Conservation (phyloP, 2,113 vertebrate genomes). For the Zosterops borbonicus region DNA sequence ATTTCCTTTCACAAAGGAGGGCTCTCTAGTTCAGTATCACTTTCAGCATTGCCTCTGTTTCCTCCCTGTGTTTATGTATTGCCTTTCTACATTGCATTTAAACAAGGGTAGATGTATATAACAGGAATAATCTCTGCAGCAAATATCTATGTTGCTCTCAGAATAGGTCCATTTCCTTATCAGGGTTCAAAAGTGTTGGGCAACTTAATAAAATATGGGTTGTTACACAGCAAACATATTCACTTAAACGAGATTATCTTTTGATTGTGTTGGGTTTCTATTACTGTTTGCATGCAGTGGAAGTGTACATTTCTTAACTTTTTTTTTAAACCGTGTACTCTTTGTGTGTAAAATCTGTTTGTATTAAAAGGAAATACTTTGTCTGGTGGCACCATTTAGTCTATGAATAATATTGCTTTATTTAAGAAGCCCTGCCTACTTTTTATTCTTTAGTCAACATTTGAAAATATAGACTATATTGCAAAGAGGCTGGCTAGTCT, state of each 20-base stretch:
- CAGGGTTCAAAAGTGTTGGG: not conserved
- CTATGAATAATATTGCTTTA: not conserved
- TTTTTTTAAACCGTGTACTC: not conserved
- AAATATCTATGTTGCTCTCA: not conserved
- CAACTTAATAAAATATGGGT: slow-evolving; percentile 35
- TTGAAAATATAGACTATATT: not conserved
- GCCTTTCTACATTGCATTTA: slow-evolving; percentile 28
- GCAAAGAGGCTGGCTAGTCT: not conserved
- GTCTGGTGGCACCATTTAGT: not conserved
- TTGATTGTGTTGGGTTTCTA: not conserved
- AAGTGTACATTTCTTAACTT: not conserved
- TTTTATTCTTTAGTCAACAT: not conserved
- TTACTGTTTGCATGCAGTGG: not conserved
- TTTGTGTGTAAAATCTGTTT: not conserved
- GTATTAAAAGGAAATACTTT: not conserved
- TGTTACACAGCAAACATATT: slow-evolving; percentile 27
- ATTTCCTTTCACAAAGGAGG: slow-evolving; percentile 26
- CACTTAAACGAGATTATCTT: slow-evolving; percentile 12
- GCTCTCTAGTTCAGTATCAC: slow-evolving; percentile 1
- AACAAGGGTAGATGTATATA: slow-evolving; percentile 9
- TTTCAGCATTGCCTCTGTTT: slow-evolving; percentile 46
- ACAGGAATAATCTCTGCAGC: slow-evolving; percentile 11
- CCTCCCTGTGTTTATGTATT: not conserved
- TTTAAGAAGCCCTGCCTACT: not conserved
- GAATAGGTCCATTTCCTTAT: slow-evolving; percentile 40